phyloP scores from a whole-genome alignment of 2,113 vertebrate species.

The Pycnonotus jocosus region DNA sequence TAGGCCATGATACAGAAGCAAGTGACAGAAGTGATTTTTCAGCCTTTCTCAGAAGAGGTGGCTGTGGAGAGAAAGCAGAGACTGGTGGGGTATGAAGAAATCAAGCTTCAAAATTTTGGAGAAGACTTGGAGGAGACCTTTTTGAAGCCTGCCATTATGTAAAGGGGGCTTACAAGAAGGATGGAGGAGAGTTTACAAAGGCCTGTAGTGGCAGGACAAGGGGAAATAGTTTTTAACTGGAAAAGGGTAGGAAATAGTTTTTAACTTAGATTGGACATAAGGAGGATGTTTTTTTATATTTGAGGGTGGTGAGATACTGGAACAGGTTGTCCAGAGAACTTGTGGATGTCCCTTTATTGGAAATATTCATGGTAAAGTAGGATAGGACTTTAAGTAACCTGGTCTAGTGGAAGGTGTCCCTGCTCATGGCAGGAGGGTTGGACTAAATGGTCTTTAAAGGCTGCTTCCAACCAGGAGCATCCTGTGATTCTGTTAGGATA shows the following conservation, averaged over 20 bases:
- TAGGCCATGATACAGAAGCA: neutral
- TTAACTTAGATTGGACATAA: neutral
- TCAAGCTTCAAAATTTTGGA: neutral
- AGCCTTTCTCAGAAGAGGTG: neutral
- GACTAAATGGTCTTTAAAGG: neutral
- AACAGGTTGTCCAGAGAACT: neutral
- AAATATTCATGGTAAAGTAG: neutral
- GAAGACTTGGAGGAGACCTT: neutral
- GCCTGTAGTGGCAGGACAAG: neutral
- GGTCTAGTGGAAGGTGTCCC: neutral
- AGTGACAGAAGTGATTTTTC: neutral
- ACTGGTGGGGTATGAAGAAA: neutral
- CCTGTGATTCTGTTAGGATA: neutral
- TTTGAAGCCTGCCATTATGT: neutral
- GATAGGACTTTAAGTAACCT: neutral
- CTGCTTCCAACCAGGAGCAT: neutral
- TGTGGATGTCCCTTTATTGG: neutral
- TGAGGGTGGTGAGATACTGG: neutral
- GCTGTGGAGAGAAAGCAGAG: neutral
- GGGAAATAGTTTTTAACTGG: neutral
- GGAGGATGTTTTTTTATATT: neutral
- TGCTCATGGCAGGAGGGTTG: neutral
- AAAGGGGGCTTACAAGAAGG: neutral
- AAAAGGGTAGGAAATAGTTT: neutral
- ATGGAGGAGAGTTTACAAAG: neutral